Evolutionary conservation across 2,797 vertebrate genomes (phyloP).

Genomic region (Esox masquinongy): DNA sequence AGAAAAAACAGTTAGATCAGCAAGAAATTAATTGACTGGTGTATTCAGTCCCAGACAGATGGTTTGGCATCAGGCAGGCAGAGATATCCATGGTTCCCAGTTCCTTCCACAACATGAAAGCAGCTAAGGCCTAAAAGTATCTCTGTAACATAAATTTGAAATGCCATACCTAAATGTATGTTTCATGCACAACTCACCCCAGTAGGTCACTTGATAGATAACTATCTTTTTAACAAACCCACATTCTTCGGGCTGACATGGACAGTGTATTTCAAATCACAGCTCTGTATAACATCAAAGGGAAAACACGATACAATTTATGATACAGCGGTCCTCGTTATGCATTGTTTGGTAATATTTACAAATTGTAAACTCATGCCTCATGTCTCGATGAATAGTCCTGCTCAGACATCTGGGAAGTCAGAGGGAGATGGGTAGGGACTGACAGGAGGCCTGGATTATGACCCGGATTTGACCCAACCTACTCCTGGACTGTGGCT

Average conservation of each 20-base stretch:
- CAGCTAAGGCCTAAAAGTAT: too few species aligned
- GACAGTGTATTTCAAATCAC: constrained; percentile 49
- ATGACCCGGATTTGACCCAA: constrained; percentile 39
- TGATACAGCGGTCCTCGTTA: neutral
- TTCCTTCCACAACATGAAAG: too few species aligned
- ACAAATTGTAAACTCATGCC: constrained; percentile 38
- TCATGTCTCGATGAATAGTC: constrained; percentile 11
- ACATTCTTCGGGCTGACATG: constrained; percentile 32
- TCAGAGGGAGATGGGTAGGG: neutral
- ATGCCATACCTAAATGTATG: neutral
- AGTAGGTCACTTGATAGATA: constrained; percentile 15
- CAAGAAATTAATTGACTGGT: too few species aligned
- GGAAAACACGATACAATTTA: constrained; percentile 23
- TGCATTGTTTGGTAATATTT: constrained; percentile 29
- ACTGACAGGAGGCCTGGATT: neutral
- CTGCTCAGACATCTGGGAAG: constrained; percentile 17
- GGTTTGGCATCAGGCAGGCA: too few species aligned
- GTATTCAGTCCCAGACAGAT: too few species aligned
- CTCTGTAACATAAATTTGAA: too few species aligned
- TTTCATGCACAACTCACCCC: constrained; percentile 15
- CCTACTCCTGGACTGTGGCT: neutral
- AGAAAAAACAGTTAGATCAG: too few species aligned
- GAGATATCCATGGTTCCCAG: too few species aligned
- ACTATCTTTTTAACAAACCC: constrained; percentile 47
- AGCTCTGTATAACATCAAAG: constrained; percentile 43